These are phyloP conservation scores for Drosophila repleta DNA, from an alignment of 1,140 invertebrate species.

Conservation along the genomic window DNA sequence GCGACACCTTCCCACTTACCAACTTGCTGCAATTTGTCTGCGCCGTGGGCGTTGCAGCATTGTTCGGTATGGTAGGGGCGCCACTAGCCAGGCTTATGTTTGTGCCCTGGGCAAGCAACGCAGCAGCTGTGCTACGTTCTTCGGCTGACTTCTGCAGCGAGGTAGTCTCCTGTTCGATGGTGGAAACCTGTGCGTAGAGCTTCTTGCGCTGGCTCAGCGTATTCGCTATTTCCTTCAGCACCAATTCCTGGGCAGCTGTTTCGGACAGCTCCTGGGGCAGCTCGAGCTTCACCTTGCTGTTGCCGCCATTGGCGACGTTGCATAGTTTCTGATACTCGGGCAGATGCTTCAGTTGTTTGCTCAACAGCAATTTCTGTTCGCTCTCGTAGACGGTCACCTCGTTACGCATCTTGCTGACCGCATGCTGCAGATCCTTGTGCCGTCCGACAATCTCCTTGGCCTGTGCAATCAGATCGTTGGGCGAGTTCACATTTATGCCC, in stretches of 20 bases:
- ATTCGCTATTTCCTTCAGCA: conserved; percentile 93
- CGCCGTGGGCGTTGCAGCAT: conserved; percentile 22
- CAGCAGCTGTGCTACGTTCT: conserved; percentile 86
- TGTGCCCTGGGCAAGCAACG: conserved; percentile 78
- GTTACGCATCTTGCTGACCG: conserved; percentile 91
- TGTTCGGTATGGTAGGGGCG: conserved; percentile 30
- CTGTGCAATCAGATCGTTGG: conserved; percentile 93
- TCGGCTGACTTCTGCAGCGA: conserved; percentile 89
- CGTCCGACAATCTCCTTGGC: conserved; percentile 96
- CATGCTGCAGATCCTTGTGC: conserved; percentile 95
- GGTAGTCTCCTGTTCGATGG: conserved; percentile 90
- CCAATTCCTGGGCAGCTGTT: conserved; percentile 89
- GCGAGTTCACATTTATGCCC: conserved; percentile 92
- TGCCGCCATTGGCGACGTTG: conserved; percentile 22
- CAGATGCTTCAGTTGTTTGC: conserved; percentile 84
- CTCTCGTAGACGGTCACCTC: conserved; percentile 89
- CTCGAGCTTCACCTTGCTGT: conserved; percentile 74
- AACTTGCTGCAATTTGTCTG: conserved; percentile 55
- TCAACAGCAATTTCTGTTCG: conserved; percentile 89
- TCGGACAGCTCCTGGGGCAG: conserved; percentile 85
- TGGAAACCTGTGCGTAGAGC: conserved; percentile 90
- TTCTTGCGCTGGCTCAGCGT: conserved; percentile 92
- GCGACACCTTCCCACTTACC: conserved; percentile 83
- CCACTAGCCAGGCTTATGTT: conserved; percentile 76
- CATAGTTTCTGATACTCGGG: conserved; percentile 86